Base-by-base conservation (phyloP, 1,140 invertebrate genomes). In the Plectrocnemia conspersa region DNA sequence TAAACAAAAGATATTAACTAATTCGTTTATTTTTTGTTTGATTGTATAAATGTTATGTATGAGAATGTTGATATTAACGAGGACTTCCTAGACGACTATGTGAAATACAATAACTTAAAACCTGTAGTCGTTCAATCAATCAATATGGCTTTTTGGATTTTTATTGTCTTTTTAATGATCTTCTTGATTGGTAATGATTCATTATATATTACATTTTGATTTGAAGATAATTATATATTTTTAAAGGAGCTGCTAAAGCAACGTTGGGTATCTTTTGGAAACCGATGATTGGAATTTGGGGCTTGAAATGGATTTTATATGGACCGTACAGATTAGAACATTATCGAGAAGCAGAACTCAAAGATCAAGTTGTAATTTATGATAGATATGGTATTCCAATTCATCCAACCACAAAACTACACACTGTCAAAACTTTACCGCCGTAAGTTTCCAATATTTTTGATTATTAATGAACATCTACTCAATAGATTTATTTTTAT, bases 361-460 rank as follows among this genome's bases (percentile, higher is more conserved):
- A 15, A 13, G 19, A 47, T 25, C 22, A 22, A 11, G 27, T 2
- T 9, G 23, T 47, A 2, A 13, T 25, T 13, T 27, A 47, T 13
- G 44, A 47, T 27, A 18, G n/a, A 18, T 5, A 24, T 13, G 44
- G 44, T 10, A 25, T 21, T 10, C 44, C 44, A 5, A 18, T 47
- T 11, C 44, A 47, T 25, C 44, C 44, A 13, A 7, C 13, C n/a
- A 47, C 44, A 3, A 11, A 24, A 25, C 11, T 25, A 29, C 24
- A 24, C 2, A 3, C 13, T n/a, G 44, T 47, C 23, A 47, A 24
- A 25, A n/a, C 4, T 25, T 25, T 47, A 15, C 27, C 15, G 13
- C 44, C 44, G 44, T 47, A 47, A 44, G 5, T 2, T 18, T 44
- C 6, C 15, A 44, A n/a, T 44, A 15, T 3, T 47, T 47, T 25